phyloP scores from a whole-genome alignment of 2,888 invertebrate genomes.

The Phorcus lineatus region DNA sequence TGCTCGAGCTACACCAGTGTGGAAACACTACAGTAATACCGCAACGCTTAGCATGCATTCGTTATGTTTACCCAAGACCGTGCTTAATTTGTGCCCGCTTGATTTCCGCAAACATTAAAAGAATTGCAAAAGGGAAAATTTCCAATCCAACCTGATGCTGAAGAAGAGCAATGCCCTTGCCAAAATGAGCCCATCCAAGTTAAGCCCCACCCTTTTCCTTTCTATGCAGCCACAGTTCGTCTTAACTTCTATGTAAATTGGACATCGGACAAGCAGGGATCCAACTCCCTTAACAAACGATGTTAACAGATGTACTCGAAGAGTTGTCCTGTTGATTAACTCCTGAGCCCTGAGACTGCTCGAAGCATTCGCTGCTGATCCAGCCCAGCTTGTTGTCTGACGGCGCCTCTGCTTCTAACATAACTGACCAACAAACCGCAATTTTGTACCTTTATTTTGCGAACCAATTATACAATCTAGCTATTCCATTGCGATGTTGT shows the following conservation, averaged over 20 bases:
- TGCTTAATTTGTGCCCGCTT: slow-evolving; percentile 18
- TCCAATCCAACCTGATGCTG: neutral
- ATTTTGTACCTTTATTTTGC: neutral
- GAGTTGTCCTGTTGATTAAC: neutral
- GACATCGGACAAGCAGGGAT: neutral
- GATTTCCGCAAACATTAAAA: slow-evolving; percentile 28
- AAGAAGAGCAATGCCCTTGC: neutral
- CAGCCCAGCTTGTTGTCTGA: neutral
- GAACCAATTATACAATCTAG: no score
- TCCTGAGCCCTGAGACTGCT: neutral
- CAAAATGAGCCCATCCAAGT: neutral
- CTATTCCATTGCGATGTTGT: no score
- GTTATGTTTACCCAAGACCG: slow-evolving; percentile 23
- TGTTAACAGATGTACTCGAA: neutral
- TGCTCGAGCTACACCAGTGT: neutral
- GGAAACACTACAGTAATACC: neutral
- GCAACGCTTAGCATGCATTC: slow-evolving; percentile 21
- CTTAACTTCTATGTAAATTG: slow-evolving; percentile 8
- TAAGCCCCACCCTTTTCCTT: neutral
- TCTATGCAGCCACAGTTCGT: neutral
- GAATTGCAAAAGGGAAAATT: slow-evolving; percentile 24
- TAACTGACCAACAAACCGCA: neutral
- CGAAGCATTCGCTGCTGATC: neutral
- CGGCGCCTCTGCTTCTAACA: neutral
- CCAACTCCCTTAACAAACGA: slow-evolving; percentile 4